A percentile compares a stretch with the other conserved stretches of the same genome.
Conservation (phyloP, 35 echinoderm and acorn worm species). For the Holothuria glaberrima region DNA sequence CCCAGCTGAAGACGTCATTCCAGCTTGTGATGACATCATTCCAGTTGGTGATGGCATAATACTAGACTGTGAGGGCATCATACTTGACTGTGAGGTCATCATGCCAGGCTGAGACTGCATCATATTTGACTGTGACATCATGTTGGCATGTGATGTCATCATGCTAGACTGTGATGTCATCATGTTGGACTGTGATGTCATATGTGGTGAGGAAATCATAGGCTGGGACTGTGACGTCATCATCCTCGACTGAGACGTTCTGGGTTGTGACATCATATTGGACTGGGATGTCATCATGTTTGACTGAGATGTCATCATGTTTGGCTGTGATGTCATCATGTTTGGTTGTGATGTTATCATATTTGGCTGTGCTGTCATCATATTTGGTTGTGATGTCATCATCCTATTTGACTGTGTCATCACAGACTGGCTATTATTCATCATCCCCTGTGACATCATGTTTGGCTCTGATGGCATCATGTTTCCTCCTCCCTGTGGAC, state of each 20-base stretch:
- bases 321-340: slow-evolving; percentile 75
- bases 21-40: slow-evolving; percentile 56
- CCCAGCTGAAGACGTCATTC: slow-evolving; percentile 43
- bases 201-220: slow-evolving; percentile 68
- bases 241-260: slow-evolving; percentile 60
- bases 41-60: slow-evolving; percentile 45
- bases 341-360: slow-evolving; percentile 76
- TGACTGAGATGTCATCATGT: slow-evolving; percentile 62
- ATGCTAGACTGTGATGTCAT: slow-evolving; percentile 65
- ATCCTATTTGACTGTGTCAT: slow-evolving; percentile 44
- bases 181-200: slow-evolving; percentile 73
- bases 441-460: slow-evolving; percentile 59
- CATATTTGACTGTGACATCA: slow-evolving; percentile 73
- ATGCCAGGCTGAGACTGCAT: slow-evolving; percentile 51
- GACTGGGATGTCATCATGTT: slow-evolving; percentile 62
- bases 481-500: not conserved
- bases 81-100: slow-evolving; percentile 55
- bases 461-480: slow-evolving; percentile 59
- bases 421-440: slow-evolving; percentile 37
- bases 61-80: slow-evolving; percentile 58
- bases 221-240: slow-evolving; percentile 57
- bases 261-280: slow-evolving; percentile 29
- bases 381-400: slow-evolving; percentile 72
- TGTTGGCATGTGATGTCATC: slow-evolving; percentile 59
- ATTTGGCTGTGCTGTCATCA: slow-evolving; percentile 75